Conservation (phyloP, 2,113 vertebrate genomes). For the Pampusana beccarii region DNA sequence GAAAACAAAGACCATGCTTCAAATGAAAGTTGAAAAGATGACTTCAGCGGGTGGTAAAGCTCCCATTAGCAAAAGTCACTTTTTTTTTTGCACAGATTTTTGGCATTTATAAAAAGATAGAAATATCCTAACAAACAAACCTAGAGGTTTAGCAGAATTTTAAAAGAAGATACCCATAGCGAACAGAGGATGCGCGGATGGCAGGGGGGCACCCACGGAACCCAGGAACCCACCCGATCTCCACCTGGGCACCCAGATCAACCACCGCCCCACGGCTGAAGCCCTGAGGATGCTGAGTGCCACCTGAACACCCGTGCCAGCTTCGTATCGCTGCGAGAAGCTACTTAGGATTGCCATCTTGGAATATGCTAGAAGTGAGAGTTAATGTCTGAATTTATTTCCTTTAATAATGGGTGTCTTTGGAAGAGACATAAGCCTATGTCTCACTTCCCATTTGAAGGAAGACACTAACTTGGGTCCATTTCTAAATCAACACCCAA, state of each 20-base stretch:
- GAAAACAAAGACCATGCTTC: not conserved
- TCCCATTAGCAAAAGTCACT: not conserved
- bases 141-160: too few species aligned
- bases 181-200: too few species aligned
- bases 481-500: not conserved
- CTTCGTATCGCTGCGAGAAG: not conserved
- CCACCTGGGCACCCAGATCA: too few species aligned
- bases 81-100: not conserved
- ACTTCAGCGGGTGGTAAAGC: not conserved
- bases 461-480: not conserved
- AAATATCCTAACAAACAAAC: too few species aligned
- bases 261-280: too few species aligned
- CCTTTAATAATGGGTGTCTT: not conserved
- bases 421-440: not conserved
- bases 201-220: too few species aligned
- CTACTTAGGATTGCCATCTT: not conserved
- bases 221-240: too few species aligned
- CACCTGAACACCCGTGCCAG: not conserved
- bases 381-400: not conserved
- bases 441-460: not conserved
- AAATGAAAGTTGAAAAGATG: not conserved
- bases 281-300: too few species aligned
- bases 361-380: not conserved
- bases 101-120: not conserved
- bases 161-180: too few species aligned